Evolutionary conservation across 92 coral and sea anemone genomes (phyloP).

Genomic region (Porites lobata): DNA sequence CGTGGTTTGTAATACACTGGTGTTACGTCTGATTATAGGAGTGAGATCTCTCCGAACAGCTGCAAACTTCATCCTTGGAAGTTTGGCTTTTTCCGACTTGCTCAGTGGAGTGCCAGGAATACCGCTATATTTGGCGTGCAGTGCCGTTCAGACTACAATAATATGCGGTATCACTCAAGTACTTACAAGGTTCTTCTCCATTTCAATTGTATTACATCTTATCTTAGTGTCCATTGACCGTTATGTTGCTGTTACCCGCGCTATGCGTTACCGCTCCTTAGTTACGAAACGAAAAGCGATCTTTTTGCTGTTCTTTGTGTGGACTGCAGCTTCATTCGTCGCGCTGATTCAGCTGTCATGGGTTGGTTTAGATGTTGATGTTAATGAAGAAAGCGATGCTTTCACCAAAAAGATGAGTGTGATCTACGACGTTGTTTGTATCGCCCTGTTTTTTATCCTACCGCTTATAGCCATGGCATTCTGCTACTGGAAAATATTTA

Average conservation of each 20-base stretch:
- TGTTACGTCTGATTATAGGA: slow-evolving; percentile 42
- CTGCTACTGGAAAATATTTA: slow-evolving; percentile 16
- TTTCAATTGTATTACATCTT: slow-evolving; percentile 82
- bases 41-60: slow-evolving; percentile 60
- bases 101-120: slow-evolving; percentile 77
- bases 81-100: slow-evolving; percentile 83
- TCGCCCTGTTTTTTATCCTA: not conserved
- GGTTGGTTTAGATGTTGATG: slow-evolving; percentile 24
- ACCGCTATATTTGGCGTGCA: slow-evolving; percentile 77
- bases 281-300: slow-evolving; percentile 47
- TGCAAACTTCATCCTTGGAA: slow-evolving; percentile 77
- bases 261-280: slow-evolving; percentile 66
- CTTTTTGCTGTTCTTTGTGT: slow-evolving; percentile 30
- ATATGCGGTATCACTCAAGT: slow-evolving; percentile 65
- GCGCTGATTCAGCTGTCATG: slow-evolving; percentile 71
- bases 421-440: not conserved
- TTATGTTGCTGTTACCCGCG: slow-evolving; percentile 76
- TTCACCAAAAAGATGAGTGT: not conserved
- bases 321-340: slow-evolving; percentile 47
- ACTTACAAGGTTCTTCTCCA: slow-evolving; percentile 73
- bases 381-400: not conserved
- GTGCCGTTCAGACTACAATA: slow-evolving; percentile 46
- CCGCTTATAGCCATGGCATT: slow-evolving; percentile 17
- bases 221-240: slow-evolving; percentile 80
- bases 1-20: slow-evolving; percentile 44